Evolutionary conservation across 2,797 vertebrate species (phyloP).

Genomic region (Sebastes cheni): DNA sequence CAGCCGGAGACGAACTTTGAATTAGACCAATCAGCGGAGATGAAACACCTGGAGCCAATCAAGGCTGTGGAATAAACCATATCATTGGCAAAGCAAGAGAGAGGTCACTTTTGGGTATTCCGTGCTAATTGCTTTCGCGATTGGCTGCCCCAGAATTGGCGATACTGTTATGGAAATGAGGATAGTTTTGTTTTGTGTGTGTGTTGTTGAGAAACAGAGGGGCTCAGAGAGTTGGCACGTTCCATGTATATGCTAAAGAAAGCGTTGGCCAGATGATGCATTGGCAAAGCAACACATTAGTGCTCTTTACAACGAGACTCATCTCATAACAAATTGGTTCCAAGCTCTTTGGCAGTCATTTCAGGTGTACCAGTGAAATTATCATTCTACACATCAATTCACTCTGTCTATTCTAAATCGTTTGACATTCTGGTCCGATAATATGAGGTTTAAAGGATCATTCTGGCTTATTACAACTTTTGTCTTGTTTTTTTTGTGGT

Average conservation of each 20-base stretch:
- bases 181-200: neutral
- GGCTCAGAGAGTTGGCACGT: slow-evolving; percentile 38
- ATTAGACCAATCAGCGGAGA: slow-evolving; percentile 57
- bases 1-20: slow-evolving; percentile 51
- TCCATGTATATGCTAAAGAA: neutral
- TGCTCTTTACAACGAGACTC: slow-evolving; percentile 1
- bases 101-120: slow-evolving; percentile 44
- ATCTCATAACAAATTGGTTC: slow-evolving; percentile 4
- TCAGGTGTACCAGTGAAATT: neutral
- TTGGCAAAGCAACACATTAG: slow-evolving; percentile 6
- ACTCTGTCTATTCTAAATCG: neutral
- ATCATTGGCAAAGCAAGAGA: slow-evolving; percentile 34
- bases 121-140: slow-evolving; percentile 36
- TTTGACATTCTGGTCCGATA: neutral
- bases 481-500: neutral
- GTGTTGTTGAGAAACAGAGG: neutral
- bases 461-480: neutral
- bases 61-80: slow-evolving; percentile 38
- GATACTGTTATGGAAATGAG: slow-evolving; percentile 18
- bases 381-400: neutral
- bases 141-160: slow-evolving; percentile 16
- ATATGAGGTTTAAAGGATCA: neutral
- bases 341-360: slow-evolving; percentile 34
- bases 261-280: slow-evolving; percentile 3
- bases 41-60: slow-evolving; percentile 71